Conservation (phyloP, 2,888 invertebrate species). For the Tortricodes alternella region DNA sequence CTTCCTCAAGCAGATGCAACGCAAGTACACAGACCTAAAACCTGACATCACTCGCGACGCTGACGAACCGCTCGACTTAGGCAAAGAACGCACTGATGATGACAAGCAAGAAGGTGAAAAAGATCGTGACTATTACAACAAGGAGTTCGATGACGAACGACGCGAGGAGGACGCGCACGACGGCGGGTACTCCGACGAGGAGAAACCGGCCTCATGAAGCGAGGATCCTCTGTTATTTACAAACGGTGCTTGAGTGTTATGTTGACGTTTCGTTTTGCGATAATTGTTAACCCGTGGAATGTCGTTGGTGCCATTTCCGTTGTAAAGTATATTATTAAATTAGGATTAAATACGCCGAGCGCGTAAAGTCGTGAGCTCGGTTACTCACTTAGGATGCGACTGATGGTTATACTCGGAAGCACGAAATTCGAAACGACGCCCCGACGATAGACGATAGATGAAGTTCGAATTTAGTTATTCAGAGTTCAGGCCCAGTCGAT, state of each 20-base stretch:
- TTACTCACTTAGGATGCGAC: neutral
- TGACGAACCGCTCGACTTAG: constrained; percentile 81
- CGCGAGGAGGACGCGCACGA: constrained; percentile 65
- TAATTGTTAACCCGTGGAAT: constrained; percentile 81
- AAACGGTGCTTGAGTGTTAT: constrained; percentile 80
- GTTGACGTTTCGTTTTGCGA: constrained; percentile 63
- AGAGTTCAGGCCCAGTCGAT: constrained; percentile 20
- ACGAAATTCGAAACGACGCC: too few species aligned
- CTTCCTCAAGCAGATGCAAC: constrained; percentile 85
- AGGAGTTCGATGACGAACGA: constrained; percentile 65
- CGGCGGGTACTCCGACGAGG: constrained; percentile 77
- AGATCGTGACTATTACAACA: constrained; percentile 60
- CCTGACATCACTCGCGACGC: constrained; percentile 80
- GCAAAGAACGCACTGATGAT: constrained; percentile 77
- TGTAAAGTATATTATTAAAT: constrained; percentile 66
- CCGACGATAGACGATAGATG: too few species aligned
- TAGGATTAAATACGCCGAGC: constrained; percentile 43
- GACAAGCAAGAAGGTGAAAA: constrained; percentile 82
- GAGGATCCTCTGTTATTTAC: constrained; percentile 52
- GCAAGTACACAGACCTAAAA: constrained; percentile 83
- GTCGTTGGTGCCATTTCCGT: constrained; percentile 80
- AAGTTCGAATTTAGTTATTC: too few species aligned
- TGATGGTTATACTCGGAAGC: too few species aligned
- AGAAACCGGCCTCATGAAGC: constrained; percentile 70
- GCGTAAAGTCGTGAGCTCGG: too few species aligned